Base-by-base conservation (phyloP, 2,888 invertebrate species). In the Elegia similella region DNA sequence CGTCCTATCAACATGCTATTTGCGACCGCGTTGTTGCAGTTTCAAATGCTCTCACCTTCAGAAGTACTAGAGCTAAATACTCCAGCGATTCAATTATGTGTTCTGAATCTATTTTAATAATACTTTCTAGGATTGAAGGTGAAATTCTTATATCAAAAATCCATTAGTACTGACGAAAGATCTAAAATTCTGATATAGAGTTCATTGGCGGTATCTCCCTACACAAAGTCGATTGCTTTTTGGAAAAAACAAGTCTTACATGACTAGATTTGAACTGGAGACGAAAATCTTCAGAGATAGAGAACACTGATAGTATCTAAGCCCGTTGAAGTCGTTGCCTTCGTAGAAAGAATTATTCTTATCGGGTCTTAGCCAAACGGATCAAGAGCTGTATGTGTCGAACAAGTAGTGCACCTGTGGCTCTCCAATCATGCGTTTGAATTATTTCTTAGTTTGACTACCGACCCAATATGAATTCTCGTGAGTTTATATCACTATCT, bases 1-100 rank as follows among this genome's bases (percentile, higher is more conserved):
- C 30, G 53, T 50, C 50, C 50, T 50, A 50, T 53, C 53, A 42
- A 52, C 42, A 42, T 17, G 53, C 42, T 53, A 53, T 53, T 53
- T 53, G 42, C 29, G 42, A 53, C 23, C 12, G 23, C 12, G 15
- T 29, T 50, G 46, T 17, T 16, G 50, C 17, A 10, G 10, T 42
- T 13, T 52, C 17, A 23, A 13, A 15, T 42, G 42, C 15, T n/a
- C 42, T 42, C 12, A 13, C n/a, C 13, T 13, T 42, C n/a, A 15
- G 8, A 44, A 44, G 15, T 44, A 15, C 10, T 50, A 34, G 13
- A 50, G 17, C 34, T 50, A 32, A 16, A 48, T 32, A 15, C 34
- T 34, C 12, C n/a, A 12, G 46, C n/a, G 12, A 46, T 46, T n/a
- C 38, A 38, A n/a, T 12, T 38, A 12, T 38, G 7, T 38, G n/a